Base-by-base conservation (phyloP, 2,888 invertebrate species). In the Drosophila villosipedis region DNA sequence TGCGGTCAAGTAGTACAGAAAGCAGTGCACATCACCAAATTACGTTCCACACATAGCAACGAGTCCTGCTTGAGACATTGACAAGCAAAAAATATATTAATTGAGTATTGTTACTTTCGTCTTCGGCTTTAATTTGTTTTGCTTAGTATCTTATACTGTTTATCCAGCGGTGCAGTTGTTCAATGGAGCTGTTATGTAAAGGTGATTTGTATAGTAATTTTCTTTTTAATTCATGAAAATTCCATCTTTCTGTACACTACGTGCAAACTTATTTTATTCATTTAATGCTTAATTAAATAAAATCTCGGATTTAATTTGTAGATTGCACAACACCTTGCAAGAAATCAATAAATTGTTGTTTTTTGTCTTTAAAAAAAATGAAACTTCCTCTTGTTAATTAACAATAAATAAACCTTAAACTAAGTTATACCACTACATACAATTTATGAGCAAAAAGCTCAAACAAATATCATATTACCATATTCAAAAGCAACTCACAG, bases 1-100 rank as follows among this genome's bases (percentile, higher is more conserved):
- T 30, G 1, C 9, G 12, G 37, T 55, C 52, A 74, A 74, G 60
- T 58, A 60, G 66, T 58, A 0, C 0, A 14, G 0, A 3, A 63
- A 73, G 70, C 80, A 68, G 68, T 58, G n/a, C 50, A 33, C 33
- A 58, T 58, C 74, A 55, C 53, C 63, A 37, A 30, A n/a, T 2
- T 47, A 43, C 33, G 30, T 31, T 28, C 9, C 9, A 22, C 9
- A 16, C 16, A 9, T 1, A 16, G 4, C 22, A 35, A 41, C 74
- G 66, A 52, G 66, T 47, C 66, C 37, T 31, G 66, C 37, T 60
- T 50, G 19, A 55, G 25, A 25, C 3, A 25, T 64, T 58, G 6
- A 6, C n/a, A 10, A 35, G 19, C 28, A 1, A 28, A 19, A 10
- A 3, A 28, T 7, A 49, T 16, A 28, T 35, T 16, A 49, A 9